phyloP scores from a whole-genome alignment of 2,888 invertebrate species.

The Drosophila bunnanda region DNA sequence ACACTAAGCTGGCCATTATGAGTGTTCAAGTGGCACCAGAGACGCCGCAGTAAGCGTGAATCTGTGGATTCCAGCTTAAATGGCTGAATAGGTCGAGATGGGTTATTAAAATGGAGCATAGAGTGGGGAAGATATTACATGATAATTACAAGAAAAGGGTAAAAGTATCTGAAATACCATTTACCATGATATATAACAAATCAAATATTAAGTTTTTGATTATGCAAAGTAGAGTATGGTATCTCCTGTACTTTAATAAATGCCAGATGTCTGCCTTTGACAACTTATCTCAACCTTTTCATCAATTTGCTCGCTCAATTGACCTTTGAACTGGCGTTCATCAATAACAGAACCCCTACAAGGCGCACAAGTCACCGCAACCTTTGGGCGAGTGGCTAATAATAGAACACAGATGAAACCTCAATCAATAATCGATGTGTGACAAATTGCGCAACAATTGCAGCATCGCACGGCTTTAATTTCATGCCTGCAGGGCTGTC shows the following conservation, averaged over 20 bases:
- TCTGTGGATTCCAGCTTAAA: conserved; percentile 6
- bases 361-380: conserved; percentile 9
- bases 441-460: conserved; percentile 62
- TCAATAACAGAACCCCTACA: conserved; percentile 42
- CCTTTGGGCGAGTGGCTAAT: conserved; percentile 49
- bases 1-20: conserved; percentile 60
- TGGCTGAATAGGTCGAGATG: neutral
- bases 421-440: conserved; percentile 72
- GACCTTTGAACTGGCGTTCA: conserved; percentile 28
- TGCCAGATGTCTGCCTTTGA: neutral
- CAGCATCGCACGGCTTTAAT: conserved; percentile 58
- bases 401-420: conserved; percentile 43
- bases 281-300: neutral
- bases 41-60: conserved; percentile 23
- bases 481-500: conserved; percentile 55
- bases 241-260: too few species aligned
- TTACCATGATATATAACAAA: neutral
- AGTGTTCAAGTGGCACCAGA: conserved; percentile 19
- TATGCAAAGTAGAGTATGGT: too few species aligned
- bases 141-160: neutral
- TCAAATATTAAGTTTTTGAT: too few species aligned
- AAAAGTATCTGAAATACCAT: neutral
- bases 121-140: neutral
- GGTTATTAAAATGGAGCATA: neutral
- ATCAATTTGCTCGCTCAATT: conserved; percentile 20